These are phyloP conservation scores for Micromussa lordhowensis DNA, from an alignment of 92 coral and sea anemone genomes.

Conservation along the genomic window DNA sequence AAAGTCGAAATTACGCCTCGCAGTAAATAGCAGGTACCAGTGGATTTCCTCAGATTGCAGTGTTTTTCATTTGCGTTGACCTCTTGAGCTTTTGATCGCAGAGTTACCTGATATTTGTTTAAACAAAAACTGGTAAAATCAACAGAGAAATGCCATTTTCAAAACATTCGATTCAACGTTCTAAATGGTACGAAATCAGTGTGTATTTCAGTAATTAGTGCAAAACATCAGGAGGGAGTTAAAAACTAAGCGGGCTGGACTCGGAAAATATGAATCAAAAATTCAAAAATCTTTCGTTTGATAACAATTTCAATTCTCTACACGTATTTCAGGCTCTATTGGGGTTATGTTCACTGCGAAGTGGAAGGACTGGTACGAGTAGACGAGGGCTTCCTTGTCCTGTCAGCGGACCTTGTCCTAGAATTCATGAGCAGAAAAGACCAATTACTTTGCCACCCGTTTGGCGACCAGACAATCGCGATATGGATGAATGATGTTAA, in stretches of 20 bases:
- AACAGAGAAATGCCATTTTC: not conserved
- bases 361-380: conserved; percentile 89
- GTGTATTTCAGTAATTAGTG: not conserved
- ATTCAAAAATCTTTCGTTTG: no score
- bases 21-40: conserved; percentile 13
- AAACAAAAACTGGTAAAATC: not conserved
- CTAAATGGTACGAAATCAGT: not conserved
- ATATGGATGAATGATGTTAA: conserved; percentile 91
- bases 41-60: not conserved
- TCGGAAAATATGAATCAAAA: not conserved
- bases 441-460: conserved; percentile 90
- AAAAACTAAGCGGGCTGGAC: no score
- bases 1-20: no score
- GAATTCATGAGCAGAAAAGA: conserved; percentile 74
- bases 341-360: conserved; percentile 94
- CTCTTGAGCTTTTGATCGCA: conserved; percentile 21
- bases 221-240: not conserved
- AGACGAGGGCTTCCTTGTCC: conserved; percentile 91
- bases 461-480: conserved; percentile 93
- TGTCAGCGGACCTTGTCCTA: conserved; percentile 76
- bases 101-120: not conserved
- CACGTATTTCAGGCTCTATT: conserved; percentile 74
- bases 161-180: not conserved
- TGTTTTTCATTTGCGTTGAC: not conserved
- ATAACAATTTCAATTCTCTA: not conserved